These are phyloP conservation scores for Lasaia peninsularis DNA, from an alignment of 1,140 invertebrate species.

Conservation along the genomic window DNA sequence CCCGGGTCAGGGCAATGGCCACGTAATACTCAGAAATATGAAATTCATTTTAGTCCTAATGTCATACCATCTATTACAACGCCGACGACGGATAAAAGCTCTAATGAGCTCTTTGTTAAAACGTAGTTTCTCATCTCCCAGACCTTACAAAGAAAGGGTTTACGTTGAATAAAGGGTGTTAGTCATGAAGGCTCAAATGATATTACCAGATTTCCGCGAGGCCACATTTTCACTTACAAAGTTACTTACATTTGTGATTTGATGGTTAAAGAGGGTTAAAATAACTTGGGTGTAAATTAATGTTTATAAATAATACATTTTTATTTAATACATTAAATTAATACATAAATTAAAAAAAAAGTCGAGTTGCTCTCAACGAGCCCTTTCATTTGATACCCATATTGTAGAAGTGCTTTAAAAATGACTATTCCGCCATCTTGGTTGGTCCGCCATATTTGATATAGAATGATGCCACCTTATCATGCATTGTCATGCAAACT, in stretches of 20 bases:
- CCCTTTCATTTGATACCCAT: too few species aligned
- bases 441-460: too few species aligned
- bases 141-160: not conserved
- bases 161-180: not conserved
- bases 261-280: too few species aligned
- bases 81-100: slow-evolving; percentile 4
- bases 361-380: too few species aligned
- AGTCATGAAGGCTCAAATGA: not conserved
- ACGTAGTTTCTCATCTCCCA: slow-evolving; percentile 9
- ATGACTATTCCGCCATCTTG: too few species aligned
- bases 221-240: not conserved
- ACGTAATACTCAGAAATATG: not conserved
- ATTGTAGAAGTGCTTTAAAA: too few species aligned
- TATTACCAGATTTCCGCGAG: not conserved
- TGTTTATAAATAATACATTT: too few species aligned
- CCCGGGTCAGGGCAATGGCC: not conserved
- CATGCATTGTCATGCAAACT: too few species aligned
- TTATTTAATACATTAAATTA: too few species aligned
- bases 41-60: slow-evolving; percentile 9
- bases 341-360: too few species aligned
- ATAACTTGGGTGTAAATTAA: too few species aligned
- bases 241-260: not conserved
- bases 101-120: slow-evolving; percentile 12
- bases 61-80: not conserved
- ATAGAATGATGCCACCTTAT: too few species aligned